Evolutionary conservation across 23 tunicate genomes (phyloP), one percentile per base, ranked within the genome.

Genomic region (Ciona savignyi): DNA sequence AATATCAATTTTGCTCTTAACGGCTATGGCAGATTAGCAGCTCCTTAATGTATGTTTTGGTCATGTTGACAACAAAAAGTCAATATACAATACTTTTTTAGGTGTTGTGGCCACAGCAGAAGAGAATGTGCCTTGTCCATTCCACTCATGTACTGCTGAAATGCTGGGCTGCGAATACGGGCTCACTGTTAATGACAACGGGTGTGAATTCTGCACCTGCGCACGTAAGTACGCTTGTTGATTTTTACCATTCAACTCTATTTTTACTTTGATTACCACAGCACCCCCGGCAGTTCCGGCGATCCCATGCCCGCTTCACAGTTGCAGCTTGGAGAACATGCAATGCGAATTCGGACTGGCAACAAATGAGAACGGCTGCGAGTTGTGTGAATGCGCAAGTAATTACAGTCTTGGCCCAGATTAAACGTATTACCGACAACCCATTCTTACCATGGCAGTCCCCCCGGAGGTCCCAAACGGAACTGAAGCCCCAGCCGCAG

Each of bases 321-420:
- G 67, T 1, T 78, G 82, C 51, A 68, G 27, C 4, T 74, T 74
- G 2, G 82, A 78, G 35, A 78, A 65, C 73, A 29, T 78, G 61
- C 74, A 74, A 26, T 78, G 82, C 29, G 25, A 67, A 27, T n/a
- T 9, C 21, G 82, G 67, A 22, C 65, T 78, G 3, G 82, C 75
- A n/a, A 78, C 21, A 20, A 68, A 68, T 49, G 74, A 48, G 35
- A 69, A 68, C 29, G 82, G 82, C 23, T 78, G 82, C 27, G 82
- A 78, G 4, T n/a, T 78, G 42, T 78, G 82, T 32, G 74, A 78
- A 78, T 78, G 82, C 30, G 74, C 51, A 68, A 63, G 81, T 72
- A 48, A 48, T 33, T 2, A 33, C 23, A 20, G 15, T 15, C 20
- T 11, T 11, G 20, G 19, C 61, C 20, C 61, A 49, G 20, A n/a